Evolutionary conservation across 1,140 invertebrate genomes (phyloP).

Genomic region (Melipona quadrifasciata): DNA sequence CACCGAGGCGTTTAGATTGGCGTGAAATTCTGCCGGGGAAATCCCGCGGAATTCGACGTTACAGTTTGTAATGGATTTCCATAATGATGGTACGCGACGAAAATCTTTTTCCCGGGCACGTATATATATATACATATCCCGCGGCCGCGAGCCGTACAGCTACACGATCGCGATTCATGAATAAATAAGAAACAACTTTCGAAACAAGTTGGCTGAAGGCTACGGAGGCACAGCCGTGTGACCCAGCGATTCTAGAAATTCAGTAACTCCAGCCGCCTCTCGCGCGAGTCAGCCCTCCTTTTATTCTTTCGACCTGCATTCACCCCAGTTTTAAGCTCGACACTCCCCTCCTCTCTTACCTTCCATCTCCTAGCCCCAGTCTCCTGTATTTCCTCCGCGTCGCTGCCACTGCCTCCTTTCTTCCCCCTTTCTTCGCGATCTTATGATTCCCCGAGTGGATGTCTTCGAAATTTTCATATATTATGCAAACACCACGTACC

Average conservation of each 20-base stretch:
- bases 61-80: slow-evolving; percentile 46
- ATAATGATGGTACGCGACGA: slow-evolving; percentile 16
- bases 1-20: slow-evolving; percentile 15
- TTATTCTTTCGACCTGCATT: slow-evolving; percentile 49
- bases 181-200: slow-evolving; percentile 62
- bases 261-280: slow-evolving; percentile 35
- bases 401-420: background rate
- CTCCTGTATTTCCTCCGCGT: background rate
- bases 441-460: slow-evolving; percentile 46
- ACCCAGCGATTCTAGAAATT: slow-evolving; percentile 44
- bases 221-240: background rate
- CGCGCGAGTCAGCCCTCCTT: slow-evolving; percentile 32
- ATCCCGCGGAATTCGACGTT: slow-evolving; percentile 31
- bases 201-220: slow-evolving; percentile 54
- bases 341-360: background rate
- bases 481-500: slow-evolving; percentile 58
- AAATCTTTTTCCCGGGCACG: slow-evolving; percentile 27
- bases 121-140: background rate
- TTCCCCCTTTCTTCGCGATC: slow-evolving; percentile 5
- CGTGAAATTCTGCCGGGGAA: slow-evolving; percentile 9
- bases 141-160: background rate
- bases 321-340: background rate
- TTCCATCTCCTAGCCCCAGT: background rate
- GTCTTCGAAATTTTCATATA: slow-evolving; percentile 67
- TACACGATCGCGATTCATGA: slow-evolving; percentile 47